phyloP scores from a whole-genome alignment of 1,140 invertebrate species.

The Philopotamus ludificatus region DNA sequence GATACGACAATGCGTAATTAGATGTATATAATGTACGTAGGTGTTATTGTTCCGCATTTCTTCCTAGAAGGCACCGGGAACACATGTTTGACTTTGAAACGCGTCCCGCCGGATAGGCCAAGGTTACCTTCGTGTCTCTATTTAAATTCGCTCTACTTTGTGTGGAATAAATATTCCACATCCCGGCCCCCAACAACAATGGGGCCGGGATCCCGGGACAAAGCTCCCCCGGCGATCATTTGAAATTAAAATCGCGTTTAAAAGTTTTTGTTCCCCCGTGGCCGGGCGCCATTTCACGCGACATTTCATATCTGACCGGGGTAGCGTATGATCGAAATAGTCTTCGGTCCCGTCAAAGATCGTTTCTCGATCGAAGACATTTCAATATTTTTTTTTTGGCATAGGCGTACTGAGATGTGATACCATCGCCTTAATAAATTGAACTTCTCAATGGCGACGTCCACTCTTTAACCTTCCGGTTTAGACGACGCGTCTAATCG shows the following conservation, averaged over 20 bases:
- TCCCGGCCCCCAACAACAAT: not conserved
- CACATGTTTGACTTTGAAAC: constrained; percentile 14
- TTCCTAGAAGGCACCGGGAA: constrained; percentile 8
- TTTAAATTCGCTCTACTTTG: not conserved
- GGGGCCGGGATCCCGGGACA: not conserved
- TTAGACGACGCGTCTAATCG: not conserved
- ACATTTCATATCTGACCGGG: not conserved
- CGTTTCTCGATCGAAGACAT: too few relatives aligned
- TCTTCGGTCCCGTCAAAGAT: too few relatives aligned
- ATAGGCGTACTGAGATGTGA: not conserved
- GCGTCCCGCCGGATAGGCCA: constrained; percentile 16
- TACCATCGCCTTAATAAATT: too few relatives aligned
- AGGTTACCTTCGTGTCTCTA: not conserved
- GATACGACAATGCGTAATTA: too few relatives aligned
- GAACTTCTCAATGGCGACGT: too few relatives aligned
- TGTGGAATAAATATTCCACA: not conserved
- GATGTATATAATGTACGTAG: too few relatives aligned
- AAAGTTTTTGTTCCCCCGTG: not conserved
- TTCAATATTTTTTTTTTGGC: too few relatives aligned
- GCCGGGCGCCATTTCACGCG: not conserved
- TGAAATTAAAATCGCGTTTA: not conserved
- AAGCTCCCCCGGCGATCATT: not conserved
- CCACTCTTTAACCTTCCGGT: not conserved
- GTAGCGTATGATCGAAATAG: too few relatives aligned
- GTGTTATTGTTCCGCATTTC: not conserved